Conservation (phyloP, 2,888 invertebrate genomes). For the Halocaridina rubra region DNA sequence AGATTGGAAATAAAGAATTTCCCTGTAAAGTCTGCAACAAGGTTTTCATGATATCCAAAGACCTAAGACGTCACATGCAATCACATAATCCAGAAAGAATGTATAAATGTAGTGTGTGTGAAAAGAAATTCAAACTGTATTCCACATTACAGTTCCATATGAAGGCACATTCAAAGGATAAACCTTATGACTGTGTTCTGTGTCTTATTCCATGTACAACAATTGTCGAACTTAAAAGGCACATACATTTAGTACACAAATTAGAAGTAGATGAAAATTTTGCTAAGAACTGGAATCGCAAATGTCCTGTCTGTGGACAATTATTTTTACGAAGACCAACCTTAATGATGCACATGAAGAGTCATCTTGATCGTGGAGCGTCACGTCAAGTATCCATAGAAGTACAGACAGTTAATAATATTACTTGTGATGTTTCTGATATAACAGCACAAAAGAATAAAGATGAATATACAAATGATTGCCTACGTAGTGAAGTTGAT, state of each 20-base stretch:
- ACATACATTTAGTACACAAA: constrained; percentile 10
- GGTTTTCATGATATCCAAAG: constrained; percentile 29
- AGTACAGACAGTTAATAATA: not conserved
- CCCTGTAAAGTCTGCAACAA: constrained; percentile 45
- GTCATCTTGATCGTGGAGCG: not conserved
- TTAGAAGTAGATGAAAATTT: constrained; percentile 19
- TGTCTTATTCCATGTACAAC: constrained; percentile 31
- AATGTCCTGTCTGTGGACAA: constrained; percentile 35
- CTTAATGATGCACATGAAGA: constrained; percentile 18
- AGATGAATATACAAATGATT: not conserved
- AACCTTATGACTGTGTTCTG: constrained; percentile 41
- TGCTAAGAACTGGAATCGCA: constrained; percentile 18
- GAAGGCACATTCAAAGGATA: constrained; percentile 27
- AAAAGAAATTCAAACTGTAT: constrained; percentile 32
- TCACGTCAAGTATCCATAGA: constrained; percentile 18
- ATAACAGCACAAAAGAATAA: not conserved
- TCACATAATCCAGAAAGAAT: constrained; percentile 35
- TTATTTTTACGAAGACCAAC: constrained; percentile 27
- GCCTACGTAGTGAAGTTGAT: not conserved
- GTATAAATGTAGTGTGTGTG: constrained; percentile 29
- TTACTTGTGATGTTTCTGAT: not conserved
- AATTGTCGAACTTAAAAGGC: not conserved
- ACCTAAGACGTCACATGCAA: constrained; percentile 38
- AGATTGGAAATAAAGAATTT: constrained; percentile 32
- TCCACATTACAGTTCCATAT: constrained; percentile 36